phyloP scores from a whole-genome alignment of 1,140 invertebrate species.

The Odontomachus brunneus region DNA sequence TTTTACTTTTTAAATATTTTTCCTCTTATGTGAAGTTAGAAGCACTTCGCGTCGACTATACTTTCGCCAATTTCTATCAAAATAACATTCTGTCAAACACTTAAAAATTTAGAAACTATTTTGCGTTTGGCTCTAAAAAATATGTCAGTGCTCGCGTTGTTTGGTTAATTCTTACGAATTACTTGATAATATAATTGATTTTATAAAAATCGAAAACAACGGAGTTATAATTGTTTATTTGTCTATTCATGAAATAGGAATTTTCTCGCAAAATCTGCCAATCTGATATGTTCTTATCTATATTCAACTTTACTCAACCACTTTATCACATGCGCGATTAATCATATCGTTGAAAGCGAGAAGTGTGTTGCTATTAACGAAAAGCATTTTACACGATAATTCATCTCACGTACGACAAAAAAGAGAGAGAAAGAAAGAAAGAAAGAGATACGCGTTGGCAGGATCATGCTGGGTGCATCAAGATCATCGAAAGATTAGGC shows the following conservation, averaged over 20 bases:
- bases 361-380: not conserved
- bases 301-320: not conserved
- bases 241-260: not conserved
- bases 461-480: not conserved
- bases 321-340: constrained; percentile 1
- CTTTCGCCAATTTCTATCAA: too few species aligned
- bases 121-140: too few species aligned
- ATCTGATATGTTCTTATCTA: not conserved
- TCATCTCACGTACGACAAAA: not conserved
- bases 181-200: too few species aligned
- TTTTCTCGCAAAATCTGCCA: not conserved
- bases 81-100: too few species aligned
- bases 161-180: too few species aligned
- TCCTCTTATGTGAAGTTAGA: too few species aligned
- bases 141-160: too few species aligned
- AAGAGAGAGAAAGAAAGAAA: not conserved
- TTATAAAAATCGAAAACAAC: not conserved
- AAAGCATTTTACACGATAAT: constrained; percentile 38
- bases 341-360: constrained; percentile 16
- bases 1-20: too few species aligned
- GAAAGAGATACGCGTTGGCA: constrained; percentile 4
- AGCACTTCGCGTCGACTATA: too few species aligned
- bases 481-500: constrained; percentile 73
- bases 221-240: not conserved
- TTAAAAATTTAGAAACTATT: too few species aligned